phyloP scores from a whole-genome alignment of 2,888 invertebrate species.

The Hipparchia sbordonii region DNA sequence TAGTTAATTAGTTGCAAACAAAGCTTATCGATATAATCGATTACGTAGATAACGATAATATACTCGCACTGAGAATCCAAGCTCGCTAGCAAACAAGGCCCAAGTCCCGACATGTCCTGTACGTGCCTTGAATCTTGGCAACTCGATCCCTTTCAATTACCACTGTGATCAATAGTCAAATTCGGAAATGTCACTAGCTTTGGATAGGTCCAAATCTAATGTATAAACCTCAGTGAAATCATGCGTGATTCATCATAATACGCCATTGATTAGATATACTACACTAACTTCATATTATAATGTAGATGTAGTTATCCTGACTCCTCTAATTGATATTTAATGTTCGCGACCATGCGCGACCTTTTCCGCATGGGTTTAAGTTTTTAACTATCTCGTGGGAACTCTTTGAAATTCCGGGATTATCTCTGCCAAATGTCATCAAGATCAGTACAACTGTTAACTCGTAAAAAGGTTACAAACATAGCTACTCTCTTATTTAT shows the following conservation, averaged over 20 bases:
- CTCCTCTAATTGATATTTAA: too few relatives aligned
- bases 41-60: constrained; percentile 55
- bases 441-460: too few relatives aligned
- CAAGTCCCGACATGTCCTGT: constrained; percentile 54
- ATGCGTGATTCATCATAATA: constrained; percentile 21
- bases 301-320: too few relatives aligned
- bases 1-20: neutral
- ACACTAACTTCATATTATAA: neutral
- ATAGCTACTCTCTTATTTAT: too few relatives aligned
- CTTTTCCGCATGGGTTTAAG: too few relatives aligned
- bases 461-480: too few relatives aligned
- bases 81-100: constrained; percentile 49
- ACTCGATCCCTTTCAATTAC: constrained; percentile 63
- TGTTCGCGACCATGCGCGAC: too few relatives aligned
- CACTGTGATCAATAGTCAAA: constrained; percentile 64
- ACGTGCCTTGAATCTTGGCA: constrained; percentile 69
- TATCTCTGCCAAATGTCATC: too few relatives aligned
- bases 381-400: too few relatives aligned
- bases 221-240: constrained; percentile 28
- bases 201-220: constrained; percentile 35
- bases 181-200: constrained; percentile 49
- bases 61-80: constrained; percentile 56
- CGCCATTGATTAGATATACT: neutral
- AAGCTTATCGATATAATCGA: constrained; percentile 57
- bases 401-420: too few relatives aligned